Percentiles rank a stretch among this genome's conserved stretches.
Conservation (phyloP, 1,140 invertebrate species). For the Laupala kohalensis region DNA sequence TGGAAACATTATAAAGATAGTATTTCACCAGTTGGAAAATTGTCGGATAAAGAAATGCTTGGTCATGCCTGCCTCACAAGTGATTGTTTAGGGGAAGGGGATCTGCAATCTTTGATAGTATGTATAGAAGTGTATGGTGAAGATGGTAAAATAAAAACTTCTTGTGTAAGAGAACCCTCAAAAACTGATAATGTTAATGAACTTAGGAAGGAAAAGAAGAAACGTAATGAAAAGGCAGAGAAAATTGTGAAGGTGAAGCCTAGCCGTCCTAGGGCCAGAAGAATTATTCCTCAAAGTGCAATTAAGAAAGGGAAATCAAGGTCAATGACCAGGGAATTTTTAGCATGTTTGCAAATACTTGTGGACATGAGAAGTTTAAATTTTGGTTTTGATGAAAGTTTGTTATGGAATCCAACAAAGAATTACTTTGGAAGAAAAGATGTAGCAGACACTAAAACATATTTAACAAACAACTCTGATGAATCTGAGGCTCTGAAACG, state of each 20-base stretch:
- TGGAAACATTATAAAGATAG: conserved; percentile 18
- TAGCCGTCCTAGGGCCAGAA: background rate
- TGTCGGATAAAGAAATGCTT: conserved; percentile 16
- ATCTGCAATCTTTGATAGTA: conserved; percentile 8
- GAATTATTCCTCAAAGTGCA: background rate
- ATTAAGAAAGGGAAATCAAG: background rate
- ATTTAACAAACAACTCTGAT: conserved; percentile 8
- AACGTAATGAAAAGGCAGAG: background rate
- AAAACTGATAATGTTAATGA: conserved; percentile 6
- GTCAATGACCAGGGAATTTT: background rate
- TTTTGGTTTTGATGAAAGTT: background rate
- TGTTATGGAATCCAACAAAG: background rate
- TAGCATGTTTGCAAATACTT: background rate
- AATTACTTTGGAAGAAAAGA: background rate
- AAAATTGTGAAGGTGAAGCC: background rate
- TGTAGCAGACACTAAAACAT: background rate
- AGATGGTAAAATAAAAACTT: conserved; percentile 12
- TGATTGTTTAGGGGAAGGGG: conserved; percentile 12
- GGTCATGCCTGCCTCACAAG: conserved; percentile 11
- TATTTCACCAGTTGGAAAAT: conserved; percentile 5
- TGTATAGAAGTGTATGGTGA: conserved; percentile 13
- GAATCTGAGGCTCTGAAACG: conserved; percentile 3
- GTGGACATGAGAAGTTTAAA: background rate
- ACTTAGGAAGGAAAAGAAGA: background rate
- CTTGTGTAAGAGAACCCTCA: conserved; percentile 2